Evolutionary conservation across 1,140 invertebrate species (phyloP), one percentile per base, ranked within the genome.

Genomic region (Mylabris phalerata): DNA sequence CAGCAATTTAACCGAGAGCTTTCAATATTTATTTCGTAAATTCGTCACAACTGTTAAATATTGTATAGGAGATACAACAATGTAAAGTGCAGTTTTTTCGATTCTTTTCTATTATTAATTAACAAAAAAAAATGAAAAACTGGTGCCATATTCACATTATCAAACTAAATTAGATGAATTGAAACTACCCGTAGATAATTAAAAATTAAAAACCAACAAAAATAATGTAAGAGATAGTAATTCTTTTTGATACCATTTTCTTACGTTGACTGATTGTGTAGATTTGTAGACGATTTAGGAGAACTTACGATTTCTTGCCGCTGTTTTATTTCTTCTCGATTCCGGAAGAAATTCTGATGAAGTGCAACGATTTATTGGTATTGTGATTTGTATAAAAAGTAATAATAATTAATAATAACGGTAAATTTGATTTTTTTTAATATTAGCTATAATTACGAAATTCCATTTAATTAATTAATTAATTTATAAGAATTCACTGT

Each of bases 111-210:
- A 7, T 32, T 13, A 13, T 19, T 19, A 19, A 19, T 19, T 19
- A 19, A 19, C 32, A 5, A 32, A 32, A 32, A 7, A 32, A 32
- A 32, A 49, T 44, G 51, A 55, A 45, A 48, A 52, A 60, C 60
- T 59, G 64, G 64, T 66, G 64, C 64, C 64, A 66, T 66, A 65
- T 55, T 56, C 54, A 64, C 50, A 61, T 59, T 58, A 63, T 49
- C 60, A 59, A 50, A 44, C 42, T 60, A 60, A 49, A 59, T 39
- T 57, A 59, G 44, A 32, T 55, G 13, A 55, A 60, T 49, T 4
- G 7, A 32, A 32, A 32, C 32, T 49, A 55, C 48, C 43, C 25
- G 45, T 52, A 60, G 49, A 57, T 60, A 48, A 45, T 60, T 32
- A 4, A 32, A 7, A 5, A 1, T 32, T 32, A 32, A 5, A 5